Evolutionary conservation across 2,888 invertebrate genomes (phyloP).

Genomic region (Phengaris alcon): DNA sequence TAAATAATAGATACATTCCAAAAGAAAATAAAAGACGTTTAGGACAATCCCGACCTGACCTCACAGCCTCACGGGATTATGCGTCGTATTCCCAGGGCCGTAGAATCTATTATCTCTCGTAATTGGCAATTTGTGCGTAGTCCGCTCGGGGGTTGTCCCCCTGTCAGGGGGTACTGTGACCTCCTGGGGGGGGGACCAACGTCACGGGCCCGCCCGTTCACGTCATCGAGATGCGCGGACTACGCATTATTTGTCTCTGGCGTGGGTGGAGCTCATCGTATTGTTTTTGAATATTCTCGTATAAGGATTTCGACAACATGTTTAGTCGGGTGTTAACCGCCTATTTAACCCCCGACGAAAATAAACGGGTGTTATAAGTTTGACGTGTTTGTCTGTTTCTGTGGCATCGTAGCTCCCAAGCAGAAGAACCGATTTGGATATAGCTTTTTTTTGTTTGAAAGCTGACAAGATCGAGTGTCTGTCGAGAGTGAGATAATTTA

Average conservation of each 20-base stretch:
- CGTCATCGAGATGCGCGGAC: conserved; percentile 1
- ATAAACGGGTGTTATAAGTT: too few relatives aligned
- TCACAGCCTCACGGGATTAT: conserved; percentile 31
- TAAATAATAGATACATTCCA: conserved; percentile 15
- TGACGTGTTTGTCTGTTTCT: too few relatives aligned
- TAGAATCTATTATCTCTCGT: conserved; percentile 35
- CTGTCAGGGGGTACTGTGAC: conserved; percentile 28
- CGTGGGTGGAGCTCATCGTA: conserved; percentile 4
- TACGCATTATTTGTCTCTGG: conserved; percentile 4
- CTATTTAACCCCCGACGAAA: too few relatives aligned
- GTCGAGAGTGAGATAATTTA: too few relatives aligned
- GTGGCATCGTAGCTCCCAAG: too few relatives aligned
- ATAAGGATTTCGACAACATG: neutral
- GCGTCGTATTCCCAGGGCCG: conserved; percentile 32
- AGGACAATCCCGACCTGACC: conserved; percentile 35
- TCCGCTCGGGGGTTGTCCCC: neutral
- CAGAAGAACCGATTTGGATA: too few relatives aligned
- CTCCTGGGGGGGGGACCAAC: conserved; percentile 41
- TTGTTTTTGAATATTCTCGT: neutral
- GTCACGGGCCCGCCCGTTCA: conserved; percentile 47
- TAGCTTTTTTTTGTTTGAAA: too few relatives aligned
- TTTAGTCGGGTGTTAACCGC: neutral
- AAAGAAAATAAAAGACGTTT: conserved; percentile 25
- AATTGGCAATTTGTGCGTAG: conserved; percentile 25
- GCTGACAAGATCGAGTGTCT: too few relatives aligned